Conservation (phyloP, 2,113 vertebrate species). For the Neogobius melanostomus region DNA sequence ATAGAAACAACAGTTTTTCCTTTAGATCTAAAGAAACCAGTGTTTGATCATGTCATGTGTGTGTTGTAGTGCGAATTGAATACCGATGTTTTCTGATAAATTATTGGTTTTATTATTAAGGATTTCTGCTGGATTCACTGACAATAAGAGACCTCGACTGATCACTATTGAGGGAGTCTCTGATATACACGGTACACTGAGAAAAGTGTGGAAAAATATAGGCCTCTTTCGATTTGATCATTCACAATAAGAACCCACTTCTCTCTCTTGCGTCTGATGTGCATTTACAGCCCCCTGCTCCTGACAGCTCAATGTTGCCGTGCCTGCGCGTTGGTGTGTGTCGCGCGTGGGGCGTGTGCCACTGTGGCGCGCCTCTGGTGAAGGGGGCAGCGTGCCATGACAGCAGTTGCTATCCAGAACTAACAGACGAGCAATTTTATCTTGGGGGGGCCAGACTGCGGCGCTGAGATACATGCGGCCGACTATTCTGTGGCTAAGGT, state of each 20-base stretch:
- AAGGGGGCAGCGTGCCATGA: constrained; percentile 49
- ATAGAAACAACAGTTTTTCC: neutral
- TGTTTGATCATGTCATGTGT: neutral
- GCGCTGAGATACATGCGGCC: constrained; percentile 36
- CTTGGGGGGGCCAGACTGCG: constrained; percentile 32
- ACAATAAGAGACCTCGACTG: no score
- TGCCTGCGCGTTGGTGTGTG: constrained; percentile 56
- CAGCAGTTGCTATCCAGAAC: constrained; percentile 48
- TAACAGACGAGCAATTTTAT: constrained; percentile 40
- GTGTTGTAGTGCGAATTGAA: neutral
- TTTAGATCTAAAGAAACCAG: neutral
- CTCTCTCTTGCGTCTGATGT: constrained; percentile 45
- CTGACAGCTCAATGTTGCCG: constrained; percentile 73
- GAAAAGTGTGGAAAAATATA: no score
- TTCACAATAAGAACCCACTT: neutral
- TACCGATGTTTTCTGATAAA: no score
- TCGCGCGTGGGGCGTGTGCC: constrained; percentile 14
- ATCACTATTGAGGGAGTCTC: no score
- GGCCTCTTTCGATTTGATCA: no score
- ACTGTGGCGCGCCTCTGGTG: constrained; percentile 28
- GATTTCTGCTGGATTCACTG: no score
- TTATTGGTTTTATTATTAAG: no score
- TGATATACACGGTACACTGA: no score
- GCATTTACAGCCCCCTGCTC: constrained; percentile 83
- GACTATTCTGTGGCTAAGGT: constrained; percentile 23